Base-by-base conservation (phyloP, 2,797 vertebrate species). In the Chelonia mydas region DNA sequence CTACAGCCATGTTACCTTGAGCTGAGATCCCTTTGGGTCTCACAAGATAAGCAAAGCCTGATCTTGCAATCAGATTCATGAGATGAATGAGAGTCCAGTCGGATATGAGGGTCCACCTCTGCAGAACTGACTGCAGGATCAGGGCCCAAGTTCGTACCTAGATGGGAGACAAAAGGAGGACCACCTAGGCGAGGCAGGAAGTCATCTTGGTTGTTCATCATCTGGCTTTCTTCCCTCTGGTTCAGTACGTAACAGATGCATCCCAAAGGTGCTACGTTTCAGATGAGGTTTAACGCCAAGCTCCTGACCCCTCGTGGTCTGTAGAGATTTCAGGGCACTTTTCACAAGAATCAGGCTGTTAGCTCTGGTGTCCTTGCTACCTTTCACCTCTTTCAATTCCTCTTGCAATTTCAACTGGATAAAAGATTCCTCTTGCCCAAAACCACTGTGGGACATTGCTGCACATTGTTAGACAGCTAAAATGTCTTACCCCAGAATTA, bases 131-230 rank as follows among this genome's bases (percentile, higher is more conserved):
- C 61, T 87, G 57, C 90, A 81, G 59, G 28, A 19, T 0, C 10
- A 76, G 81, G 86, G 51, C 95, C 93, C 76, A 55, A 91, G 76
- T 54, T 72, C 74, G 77, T 33, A 5, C 2, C 57, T 51, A 47
- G 41, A 76, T 51, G 79, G 72, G 65, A 93, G 68, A 94, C 90
- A 83, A 96, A 93, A 94, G 76, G 92, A 89, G 49, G 37, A 31
- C 33, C 82, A 50, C 45, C 27, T 76, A 84, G 53, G 79, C 6
- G 78, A 94, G 90, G 89, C 59, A 37, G 82, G 79, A 90, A 94
- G 94, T 50, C 81, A 74, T 33, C 2, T 61, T 68, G 45, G 59
- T 81, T 23, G 1, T 28, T 91, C 90, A 88, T 78, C 94, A 96
- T 93, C 92, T 49, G 89, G 88, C 31, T 54, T 76, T 55, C 65